Evolutionary conservation across 2,797 vertebrate genomes (phyloP).

Genomic region (Lutjanus campechanus): DNA sequence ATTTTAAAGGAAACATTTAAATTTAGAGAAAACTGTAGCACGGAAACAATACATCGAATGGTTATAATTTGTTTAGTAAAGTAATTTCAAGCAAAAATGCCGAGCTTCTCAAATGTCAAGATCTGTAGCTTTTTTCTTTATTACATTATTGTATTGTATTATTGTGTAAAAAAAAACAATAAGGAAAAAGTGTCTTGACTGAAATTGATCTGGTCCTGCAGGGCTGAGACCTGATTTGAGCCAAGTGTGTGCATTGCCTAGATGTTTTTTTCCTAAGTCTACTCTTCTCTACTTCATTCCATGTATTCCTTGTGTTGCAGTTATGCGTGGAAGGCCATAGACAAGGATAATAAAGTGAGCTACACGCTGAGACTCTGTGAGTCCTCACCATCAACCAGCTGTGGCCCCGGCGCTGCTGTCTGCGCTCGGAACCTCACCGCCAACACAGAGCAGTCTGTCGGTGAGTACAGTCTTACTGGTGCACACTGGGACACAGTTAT

Average conservation of each 20-base stretch:
- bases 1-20: no score
- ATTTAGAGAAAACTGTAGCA: no score
- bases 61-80: background rate
- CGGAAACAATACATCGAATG: no score
- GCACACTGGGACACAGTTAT: background rate
- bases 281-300: background rate
- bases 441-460: conserved; percentile 79
- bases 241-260: background rate
- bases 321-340: conserved; percentile 93
- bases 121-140: background rate
- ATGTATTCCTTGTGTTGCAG: conserved; percentile 81
- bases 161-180: background rate
- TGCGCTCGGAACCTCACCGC: conserved; percentile 80
- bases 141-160: background rate
- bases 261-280: background rate
- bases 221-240: background rate
- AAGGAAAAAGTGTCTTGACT: background rate
- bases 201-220: background rate
- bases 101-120: background rate
- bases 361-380: conserved; percentile 92
- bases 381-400: conserved; percentile 78
- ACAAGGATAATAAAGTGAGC: conserved; percentile 84
- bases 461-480: conserved; percentile 85
- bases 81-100: background rate
- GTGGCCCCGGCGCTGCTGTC: conserved; percentile 83